Evolutionary conservation across 2,113 vertebrate genomes (phyloP).

Genomic region (Apteryx owenii): DNA sequence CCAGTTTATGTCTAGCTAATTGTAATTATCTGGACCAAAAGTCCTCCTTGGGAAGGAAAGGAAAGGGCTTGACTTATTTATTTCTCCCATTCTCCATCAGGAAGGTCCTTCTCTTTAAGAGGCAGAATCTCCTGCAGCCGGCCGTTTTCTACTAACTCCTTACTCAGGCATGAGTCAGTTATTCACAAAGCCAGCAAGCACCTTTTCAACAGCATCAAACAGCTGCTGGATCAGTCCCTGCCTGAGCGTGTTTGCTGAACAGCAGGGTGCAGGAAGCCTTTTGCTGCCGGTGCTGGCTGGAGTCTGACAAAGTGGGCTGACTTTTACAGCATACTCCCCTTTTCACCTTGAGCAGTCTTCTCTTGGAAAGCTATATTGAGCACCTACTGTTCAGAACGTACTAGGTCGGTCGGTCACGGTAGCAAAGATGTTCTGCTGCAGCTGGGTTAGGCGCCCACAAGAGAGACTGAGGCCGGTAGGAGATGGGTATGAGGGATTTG

Average conservation of each 20-base stretch:
- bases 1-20: background rate
- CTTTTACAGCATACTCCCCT: background rate
- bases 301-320: background rate
- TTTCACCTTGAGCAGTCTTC: background rate
- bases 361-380: background rate
- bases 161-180: background rate
- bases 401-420: background rate
- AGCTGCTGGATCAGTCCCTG: background rate
- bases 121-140: background rate
- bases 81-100: background rate
- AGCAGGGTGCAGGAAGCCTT: background rate
- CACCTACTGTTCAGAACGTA: rapidly evolving
- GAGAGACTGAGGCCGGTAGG: background rate
- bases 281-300: background rate
- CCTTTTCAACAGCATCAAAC: background rate
- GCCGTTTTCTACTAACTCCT: background rate
- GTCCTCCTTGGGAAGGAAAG: background rate
- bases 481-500: background rate
- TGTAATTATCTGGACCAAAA: background rate
- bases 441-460: rapidly evolving
- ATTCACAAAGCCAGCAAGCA: background rate
- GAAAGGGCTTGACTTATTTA: background rate
- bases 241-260: background rate
- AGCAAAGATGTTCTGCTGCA: background rate
- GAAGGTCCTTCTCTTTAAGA: background rate